A percentile compares a stretch with the other conserved stretches of the same genome.
These are phyloP conservation scores for Phyto melanocephala DNA, from an alignment of 2,888 invertebrate genomes.

Conservation along the genomic window DNA sequence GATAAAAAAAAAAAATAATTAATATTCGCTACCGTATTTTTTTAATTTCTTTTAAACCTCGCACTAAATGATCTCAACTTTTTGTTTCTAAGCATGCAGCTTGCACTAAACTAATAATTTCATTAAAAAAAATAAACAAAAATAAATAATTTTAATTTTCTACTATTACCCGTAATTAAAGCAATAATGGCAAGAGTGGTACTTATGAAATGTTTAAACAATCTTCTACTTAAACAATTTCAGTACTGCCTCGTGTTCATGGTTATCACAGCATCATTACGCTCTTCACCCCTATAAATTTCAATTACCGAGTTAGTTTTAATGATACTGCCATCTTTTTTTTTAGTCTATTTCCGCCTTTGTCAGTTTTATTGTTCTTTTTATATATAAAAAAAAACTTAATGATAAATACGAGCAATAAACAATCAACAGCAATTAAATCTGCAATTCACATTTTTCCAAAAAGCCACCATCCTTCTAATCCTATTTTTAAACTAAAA, in stretches of 20 bases:
- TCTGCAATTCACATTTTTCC: slow-evolving; percentile 65
- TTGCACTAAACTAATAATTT: neutral
- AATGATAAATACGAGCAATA: slow-evolving; percentile 53
- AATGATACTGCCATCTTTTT: slow-evolving; percentile 36
- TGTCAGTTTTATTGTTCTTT: slow-evolving; percentile 45
- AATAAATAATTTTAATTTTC: neutral
- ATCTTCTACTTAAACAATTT: neutral
- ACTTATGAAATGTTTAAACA: neutral
- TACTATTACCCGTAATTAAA: neutral
- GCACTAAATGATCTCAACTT: too few species aligned
- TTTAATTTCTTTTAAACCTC: too few species aligned
- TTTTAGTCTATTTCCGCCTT: slow-evolving; percentile 29
- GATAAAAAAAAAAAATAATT: too few species aligned
- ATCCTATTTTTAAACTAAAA: slow-evolving; percentile 34
- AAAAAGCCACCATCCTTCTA: slow-evolving; percentile 49
- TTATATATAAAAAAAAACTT: slow-evolving; percentile 53
- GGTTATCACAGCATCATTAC: neutral
- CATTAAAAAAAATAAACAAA: neutral
- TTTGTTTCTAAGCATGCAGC: neutral
- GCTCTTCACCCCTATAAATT: neutral
- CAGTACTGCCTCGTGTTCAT: neutral
- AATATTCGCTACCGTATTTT: too few species aligned
- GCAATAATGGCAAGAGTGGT: neutral
- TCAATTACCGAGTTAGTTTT: slow-evolving; percentile 34
- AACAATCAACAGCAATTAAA: slow-evolving; percentile 66